Percentiles rank a stretch among this genome's conserved stretches.
Evolutionary conservation across 2,797 vertebrate genomes (phyloP).

Genomic region (Myotis vivesi): DNA sequence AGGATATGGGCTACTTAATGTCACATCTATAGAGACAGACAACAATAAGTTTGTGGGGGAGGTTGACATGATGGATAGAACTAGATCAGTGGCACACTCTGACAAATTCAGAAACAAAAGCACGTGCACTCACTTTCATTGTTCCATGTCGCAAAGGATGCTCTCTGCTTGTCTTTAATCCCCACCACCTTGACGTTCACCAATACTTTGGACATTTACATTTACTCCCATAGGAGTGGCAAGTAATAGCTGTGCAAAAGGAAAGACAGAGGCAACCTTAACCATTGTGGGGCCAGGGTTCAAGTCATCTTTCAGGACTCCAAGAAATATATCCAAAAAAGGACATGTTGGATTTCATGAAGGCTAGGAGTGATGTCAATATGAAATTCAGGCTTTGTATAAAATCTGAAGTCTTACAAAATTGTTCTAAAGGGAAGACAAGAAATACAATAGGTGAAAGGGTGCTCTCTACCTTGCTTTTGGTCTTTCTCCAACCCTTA

Average conservation of each 20-base stretch:
- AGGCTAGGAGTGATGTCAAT: not conserved
- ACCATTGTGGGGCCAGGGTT: not conserved
- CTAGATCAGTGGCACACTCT: constrained; percentile 1
- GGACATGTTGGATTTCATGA: not conserved
- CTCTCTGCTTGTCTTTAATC: not conserved
- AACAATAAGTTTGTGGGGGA: constrained; percentile 49
- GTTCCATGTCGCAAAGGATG: not conserved
- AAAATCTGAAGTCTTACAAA: not conserved
- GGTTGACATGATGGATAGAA: constrained; percentile 46
- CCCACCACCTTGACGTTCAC: not conserved
- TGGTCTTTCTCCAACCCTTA: not conserved
- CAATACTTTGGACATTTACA: constrained; percentile 41
- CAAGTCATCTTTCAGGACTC: not conserved
- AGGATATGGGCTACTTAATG: constrained; percentile 66
- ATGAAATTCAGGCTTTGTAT: not conserved
- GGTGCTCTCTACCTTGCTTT: not conserved
- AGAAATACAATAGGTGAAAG: not conserved
- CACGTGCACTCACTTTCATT: not conserved
- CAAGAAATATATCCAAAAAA: not conserved
- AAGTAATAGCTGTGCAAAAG: constrained; percentile 22
- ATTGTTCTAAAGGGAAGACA: constrained; percentile 22
- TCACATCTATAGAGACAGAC: constrained; percentile 60
- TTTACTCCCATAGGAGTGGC: constrained; percentile 2
- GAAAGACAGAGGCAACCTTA: constrained; percentile 1
- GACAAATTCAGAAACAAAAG: constrained; percentile 41